Conservation (phyloP, 2,113 vertebrate genomes). For the Pogonocichla stellata region DNA sequence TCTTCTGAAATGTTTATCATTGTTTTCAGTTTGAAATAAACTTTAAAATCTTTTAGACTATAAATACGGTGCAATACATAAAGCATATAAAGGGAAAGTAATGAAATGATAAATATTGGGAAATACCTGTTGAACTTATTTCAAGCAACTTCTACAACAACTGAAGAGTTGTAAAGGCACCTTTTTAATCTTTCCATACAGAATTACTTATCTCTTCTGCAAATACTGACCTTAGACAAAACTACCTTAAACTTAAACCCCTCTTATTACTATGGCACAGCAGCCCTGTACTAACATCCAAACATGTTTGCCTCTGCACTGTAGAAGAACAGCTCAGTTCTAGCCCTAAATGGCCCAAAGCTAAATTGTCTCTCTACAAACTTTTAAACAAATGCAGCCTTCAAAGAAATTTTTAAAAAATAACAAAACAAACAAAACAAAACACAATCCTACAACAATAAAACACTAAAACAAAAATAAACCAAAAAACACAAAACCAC, state of each 20-base stretch:
- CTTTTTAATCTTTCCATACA: neutral
- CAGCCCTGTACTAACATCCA: neutral
- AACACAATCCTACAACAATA: too few relatives aligned
- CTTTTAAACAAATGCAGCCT: neutral
- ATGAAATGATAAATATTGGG: neutral
- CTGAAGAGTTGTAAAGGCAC: neutral
- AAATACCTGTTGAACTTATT: neutral
- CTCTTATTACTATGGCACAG: neutral
- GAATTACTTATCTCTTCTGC: neutral
- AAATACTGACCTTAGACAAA: neutral
- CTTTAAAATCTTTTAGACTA: neutral
- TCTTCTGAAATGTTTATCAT: neutral
- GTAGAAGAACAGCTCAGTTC: neutral
- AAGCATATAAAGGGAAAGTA: neutral
- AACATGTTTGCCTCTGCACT: neutral
- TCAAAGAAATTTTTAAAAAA: neutral
- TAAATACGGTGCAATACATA: rapidly evolving
- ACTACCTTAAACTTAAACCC: neutral
- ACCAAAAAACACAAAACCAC: neutral
- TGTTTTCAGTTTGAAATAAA: neutral
- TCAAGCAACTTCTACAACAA: neutral
- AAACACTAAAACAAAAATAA: neutral
- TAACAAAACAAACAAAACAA: neutral
- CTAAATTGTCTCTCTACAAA: neutral
- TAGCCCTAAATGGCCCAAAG: neutral